Base-by-base conservation (phyloP, 2,888 invertebrate species). In the Apotomis betuletana region DNA sequence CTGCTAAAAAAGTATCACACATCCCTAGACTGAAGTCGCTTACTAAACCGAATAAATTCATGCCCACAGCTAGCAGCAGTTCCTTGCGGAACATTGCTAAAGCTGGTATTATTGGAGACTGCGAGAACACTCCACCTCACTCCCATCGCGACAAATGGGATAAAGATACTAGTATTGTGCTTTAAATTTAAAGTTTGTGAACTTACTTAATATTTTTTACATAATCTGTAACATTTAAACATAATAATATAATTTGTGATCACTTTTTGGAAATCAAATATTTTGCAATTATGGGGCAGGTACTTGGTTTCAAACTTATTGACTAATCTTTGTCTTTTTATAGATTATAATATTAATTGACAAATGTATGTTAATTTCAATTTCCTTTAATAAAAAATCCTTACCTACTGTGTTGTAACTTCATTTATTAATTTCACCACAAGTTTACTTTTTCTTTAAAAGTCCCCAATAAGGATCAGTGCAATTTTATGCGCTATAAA, bases 81-180 rank as follows among this genome's bases (percentile, higher is more conserved):
- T 92, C 92, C 55, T 80, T 93, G 74, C 91, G 89, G 76, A 89
- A 82, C 76, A 82, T 90, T 46, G 83, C 88, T 38, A 90, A 89
- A 79, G 78, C 81, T 70, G 83, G 77, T 4, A 79, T 90, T 49
- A 82, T 83, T 77, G 91, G 91, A 12, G 92, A 92, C 76, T 92
- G 91, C 84, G 93, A 94, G 77, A 94, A 94, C 73, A 93, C 93
- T 41, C 93, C 93, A 57, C 94, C 94, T 4, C 89, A 92, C 73
- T 90, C 92, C 61, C 90, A 93, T 69, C 88, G 93, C 38, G 93
- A 93, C 70, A 83, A 84, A 77, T 94, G 94, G 94, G 94, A 94
- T 71, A 90, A 92, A 82, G 93, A 94, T 57, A 90, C 75, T 76
- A 94, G 93, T 77, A 90, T 94, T 86, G 89, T 94, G 27, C 89